Evolutionary conservation across 1,140 invertebrate species (phyloP), one percentile per base, ranked within the genome.

Genomic region (Drosophila sp.): DNA sequence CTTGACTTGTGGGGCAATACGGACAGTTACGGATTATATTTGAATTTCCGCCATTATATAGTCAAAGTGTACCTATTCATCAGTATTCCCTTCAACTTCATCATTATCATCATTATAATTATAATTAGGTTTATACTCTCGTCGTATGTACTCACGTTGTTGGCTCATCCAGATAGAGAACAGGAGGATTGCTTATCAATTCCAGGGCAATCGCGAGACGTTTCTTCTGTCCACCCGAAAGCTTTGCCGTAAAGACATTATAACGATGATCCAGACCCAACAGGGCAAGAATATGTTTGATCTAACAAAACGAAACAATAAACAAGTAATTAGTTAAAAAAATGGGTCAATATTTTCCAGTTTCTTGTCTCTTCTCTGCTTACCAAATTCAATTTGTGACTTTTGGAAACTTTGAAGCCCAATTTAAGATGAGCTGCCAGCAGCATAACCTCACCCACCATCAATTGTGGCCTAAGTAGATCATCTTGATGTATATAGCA

Each of bases 401-500:
- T 66, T 60, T 90, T 91, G 44, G 96, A 91, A 10, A 93, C 94
- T 57, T 94, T 94, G 56, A 92, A 93, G 32, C 95, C 95, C n/a
- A 98, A 93, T 92, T 98, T 98, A 1, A 98, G 93, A 79, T 97
- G 94, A 4, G 97, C 97, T 1, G 97, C 96, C 60, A 97, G 93
- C 79, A 94, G 94, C 95, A 98, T 97, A 2, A 96, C 94, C 93
- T 98, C 97, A 44, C 94, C 94, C 1, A 98, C 97, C 0, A 96
- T 96, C 1, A 98, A 93, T 65, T 95, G 94, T 0, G 96, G 95
- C 75, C 97, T 95, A 27, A 97, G 92, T 54, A 97, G 92, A 85
- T 98, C 96, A 72, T 98, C 96, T 92, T 98, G 98, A 94, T 97
- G 97, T 79, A 98, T 98, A 92, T 98, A 98, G 83, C 96, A 96